A percentile compares a stretch with the other conserved stretches of the same genome.
These are phyloP conservation scores for Cervus canadensis DNA, from an alignment of 2,113 vertebrate genomes.

Conservation along the genomic window DNA sequence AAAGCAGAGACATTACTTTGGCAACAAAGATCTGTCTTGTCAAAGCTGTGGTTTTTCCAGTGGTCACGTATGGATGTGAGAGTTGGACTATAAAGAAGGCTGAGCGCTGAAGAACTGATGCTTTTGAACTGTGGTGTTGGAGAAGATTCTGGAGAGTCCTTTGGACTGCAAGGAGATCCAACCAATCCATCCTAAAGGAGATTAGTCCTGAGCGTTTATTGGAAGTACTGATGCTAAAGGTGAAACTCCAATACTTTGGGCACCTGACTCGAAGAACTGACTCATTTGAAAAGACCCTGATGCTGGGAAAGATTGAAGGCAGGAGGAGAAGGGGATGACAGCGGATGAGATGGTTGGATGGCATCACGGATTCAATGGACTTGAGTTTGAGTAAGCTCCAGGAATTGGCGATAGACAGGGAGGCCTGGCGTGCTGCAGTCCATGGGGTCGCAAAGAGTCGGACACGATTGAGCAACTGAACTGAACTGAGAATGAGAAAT, in stretches of 20 bases:
- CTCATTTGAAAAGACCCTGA: not conserved
- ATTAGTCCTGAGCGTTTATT: not conserved
- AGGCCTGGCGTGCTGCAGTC: not conserved
- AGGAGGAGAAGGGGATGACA: not conserved
- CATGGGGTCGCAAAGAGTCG: not conserved
- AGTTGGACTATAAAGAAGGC: not conserved
- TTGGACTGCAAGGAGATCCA: not conserved
- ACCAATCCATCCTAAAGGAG: not conserved
- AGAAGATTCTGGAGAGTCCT: not conserved
- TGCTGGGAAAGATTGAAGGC: not conserved
- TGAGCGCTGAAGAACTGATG: not conserved
- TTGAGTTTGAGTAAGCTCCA: not conserved
- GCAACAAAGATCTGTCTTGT: not conserved
- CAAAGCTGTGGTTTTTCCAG: not conserved
- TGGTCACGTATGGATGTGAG: not conserved
- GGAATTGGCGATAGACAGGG: not conserved
- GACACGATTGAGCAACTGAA: not conserved
- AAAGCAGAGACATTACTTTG: not conserved
- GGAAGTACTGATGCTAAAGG: not conserved
- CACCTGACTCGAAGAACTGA: not conserved
- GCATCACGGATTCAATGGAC: not conserved
- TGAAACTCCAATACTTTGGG: not conserved
- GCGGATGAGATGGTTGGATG: not conserved
- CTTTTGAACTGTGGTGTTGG: not conserved
- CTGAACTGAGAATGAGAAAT: not conserved